These are phyloP conservation scores for Embiotoca jacksoni DNA, from an alignment of 2,113 vertebrate genomes.

Conservation along the genomic window DNA sequence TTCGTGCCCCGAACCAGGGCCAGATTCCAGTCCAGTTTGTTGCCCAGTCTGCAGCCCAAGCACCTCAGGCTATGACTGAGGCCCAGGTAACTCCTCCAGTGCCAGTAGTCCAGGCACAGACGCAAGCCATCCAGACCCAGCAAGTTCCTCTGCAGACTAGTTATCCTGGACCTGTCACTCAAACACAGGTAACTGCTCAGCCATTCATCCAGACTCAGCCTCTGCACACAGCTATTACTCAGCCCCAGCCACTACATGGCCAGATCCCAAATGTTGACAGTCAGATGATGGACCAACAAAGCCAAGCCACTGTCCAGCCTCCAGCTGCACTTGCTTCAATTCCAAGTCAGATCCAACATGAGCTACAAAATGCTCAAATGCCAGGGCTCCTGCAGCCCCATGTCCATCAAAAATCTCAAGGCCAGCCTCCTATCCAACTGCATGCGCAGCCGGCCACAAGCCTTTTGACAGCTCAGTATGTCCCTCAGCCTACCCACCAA, in stretches of 20 bases:
- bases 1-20: constrained; percentile 59
- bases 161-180: constrained; percentile 59
- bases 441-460: constrained; percentile 54
- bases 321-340: constrained; percentile 47
- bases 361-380: constrained; percentile 61
- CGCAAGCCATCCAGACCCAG: constrained; percentile 61
- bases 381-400: constrained; percentile 63
- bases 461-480: constrained; percentile 65
- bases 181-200: constrained; percentile 60
- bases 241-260: constrained; percentile 52
- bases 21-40: constrained; percentile 64
- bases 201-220: constrained; percentile 66
- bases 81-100: constrained; percentile 45
- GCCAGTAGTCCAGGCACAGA: constrained; percentile 63
- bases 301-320: constrained; percentile 56
- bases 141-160: constrained; percentile 65
- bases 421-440: constrained; percentile 54
- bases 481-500: constrained; percentile 71
- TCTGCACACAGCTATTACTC: constrained; percentile 51
- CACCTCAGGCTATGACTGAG: constrained; percentile 56
- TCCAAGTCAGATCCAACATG: constrained; percentile 60
- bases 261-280: constrained; percentile 55
- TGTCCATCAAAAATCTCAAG: constrained; percentile 64
- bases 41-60: constrained; percentile 55
- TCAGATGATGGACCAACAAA: constrained; percentile 61